Percentiles rank a stretch among this genome's conserved stretches.
These are phyloP conservation scores for Phoenoteleia sp. DNA, from an alignment of 2,888 invertebrate species.

Conservation along the genomic window DNA sequence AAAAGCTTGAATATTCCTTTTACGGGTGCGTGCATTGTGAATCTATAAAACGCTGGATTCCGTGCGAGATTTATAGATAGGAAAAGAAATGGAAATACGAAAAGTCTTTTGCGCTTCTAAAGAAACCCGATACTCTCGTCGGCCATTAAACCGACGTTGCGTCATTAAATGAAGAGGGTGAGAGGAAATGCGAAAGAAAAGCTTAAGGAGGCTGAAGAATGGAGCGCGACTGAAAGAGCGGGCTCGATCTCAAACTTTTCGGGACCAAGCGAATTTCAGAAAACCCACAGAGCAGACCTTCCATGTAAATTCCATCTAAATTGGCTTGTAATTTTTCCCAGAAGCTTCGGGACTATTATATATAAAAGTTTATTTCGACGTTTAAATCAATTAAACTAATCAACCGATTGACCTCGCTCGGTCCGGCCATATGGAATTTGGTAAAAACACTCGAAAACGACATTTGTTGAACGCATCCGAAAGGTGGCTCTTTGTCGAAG, in stretches of 20 bases:
- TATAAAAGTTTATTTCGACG: not conserved
- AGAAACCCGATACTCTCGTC: slow-evolving; percentile 82
- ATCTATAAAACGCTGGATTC: slow-evolving; percentile 46
- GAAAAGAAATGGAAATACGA: slow-evolving; percentile 65
- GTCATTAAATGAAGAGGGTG: slow-evolving; percentile 68
- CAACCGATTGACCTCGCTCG: slow-evolving; percentile 26
- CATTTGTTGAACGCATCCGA: slow-evolving; percentile 48
- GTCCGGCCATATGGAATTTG: slow-evolving; percentile 52
- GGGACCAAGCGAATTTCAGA: not conserved
- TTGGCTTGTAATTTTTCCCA: slow-evolving; percentile 19
- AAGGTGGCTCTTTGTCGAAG: not conserved
- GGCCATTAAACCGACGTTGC: slow-evolving; percentile 80
- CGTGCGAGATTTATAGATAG: slow-evolving; percentile 63
- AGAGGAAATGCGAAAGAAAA: slow-evolving; percentile 60
- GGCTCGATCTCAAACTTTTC: slow-evolving; percentile 33
- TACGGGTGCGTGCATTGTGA: slow-evolving; percentile 65
- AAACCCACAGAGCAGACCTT: not conserved
- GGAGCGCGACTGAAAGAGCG: slow-evolving; percentile 38
- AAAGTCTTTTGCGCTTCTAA: slow-evolving; percentile 83
- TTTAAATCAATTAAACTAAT: slow-evolving; percentile 41
- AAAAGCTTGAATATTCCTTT: slow-evolving; percentile 64
- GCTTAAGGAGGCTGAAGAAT: slow-evolving; percentile 25
- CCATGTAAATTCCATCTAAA: not conserved
- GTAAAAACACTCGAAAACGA: slow-evolving; percentile 47
- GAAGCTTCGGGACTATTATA: slow-evolving; percentile 12